These are phyloP conservation scores for Trichonephila inaurata DNA, from an alignment of 1,140 invertebrate genomes.

Conservation along the genomic window DNA sequence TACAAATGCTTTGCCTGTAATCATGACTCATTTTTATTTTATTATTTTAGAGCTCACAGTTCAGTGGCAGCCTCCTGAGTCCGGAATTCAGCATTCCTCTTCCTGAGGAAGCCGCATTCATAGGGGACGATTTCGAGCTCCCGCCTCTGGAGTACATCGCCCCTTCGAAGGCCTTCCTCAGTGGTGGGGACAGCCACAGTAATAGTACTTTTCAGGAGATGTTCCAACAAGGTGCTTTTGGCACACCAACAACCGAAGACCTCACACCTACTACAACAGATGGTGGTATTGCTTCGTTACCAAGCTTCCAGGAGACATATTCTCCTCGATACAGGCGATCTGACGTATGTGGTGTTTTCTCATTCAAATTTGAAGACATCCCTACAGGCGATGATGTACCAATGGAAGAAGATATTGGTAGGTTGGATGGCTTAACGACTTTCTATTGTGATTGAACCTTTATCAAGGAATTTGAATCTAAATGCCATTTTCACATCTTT, in stretches of 20 bases:
- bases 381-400: constrained; percentile 73
- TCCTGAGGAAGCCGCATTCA: constrained; percentile 56
- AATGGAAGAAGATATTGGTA: constrained; percentile 71
- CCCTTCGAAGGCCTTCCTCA: constrained; percentile 46
- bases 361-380: constrained; percentile 77
- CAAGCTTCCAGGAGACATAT: constrained; percentile 93
- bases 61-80: constrained; percentile 65
- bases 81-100: constrained; percentile 68
- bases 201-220: constrained; percentile 67
- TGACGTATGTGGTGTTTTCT: constrained; percentile 79
- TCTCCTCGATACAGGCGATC: constrained; percentile 85
- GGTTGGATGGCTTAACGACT: neutral
- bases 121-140: constrained; percentile 69
- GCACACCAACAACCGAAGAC: constrained; percentile 47
- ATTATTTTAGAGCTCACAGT: constrained; percentile 58
- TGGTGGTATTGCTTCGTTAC: constrained; percentile 82
- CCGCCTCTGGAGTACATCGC: constrained; percentile 51
- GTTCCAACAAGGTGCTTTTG: constrained; percentile 60
- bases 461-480: neutral
- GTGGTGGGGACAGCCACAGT: constrained; percentile 11
- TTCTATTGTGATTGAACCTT: neutral
- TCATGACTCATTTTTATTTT: neutral
- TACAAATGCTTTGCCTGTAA: neutral
- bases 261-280: constrained; percentile 40
- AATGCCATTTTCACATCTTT: neutral